Conservation (phyloP, 1,140 invertebrate genomes). For the Periplaneta americana region DNA sequence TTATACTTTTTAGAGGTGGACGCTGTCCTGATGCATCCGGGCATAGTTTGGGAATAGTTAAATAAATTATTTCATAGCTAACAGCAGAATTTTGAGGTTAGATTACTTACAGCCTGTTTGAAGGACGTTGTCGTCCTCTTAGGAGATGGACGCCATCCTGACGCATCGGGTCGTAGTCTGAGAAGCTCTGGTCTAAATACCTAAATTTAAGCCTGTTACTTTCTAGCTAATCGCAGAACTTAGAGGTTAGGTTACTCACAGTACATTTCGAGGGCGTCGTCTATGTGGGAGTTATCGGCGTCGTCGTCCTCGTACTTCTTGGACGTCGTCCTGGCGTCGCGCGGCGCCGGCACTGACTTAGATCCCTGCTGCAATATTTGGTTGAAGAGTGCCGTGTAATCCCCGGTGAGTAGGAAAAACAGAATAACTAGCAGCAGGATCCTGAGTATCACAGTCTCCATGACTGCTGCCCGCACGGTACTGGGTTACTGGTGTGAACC, state of each 20-base stretch:
- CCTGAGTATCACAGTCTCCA: not conserved
- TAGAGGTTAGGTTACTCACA: not conserved
- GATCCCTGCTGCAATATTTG: not conserved
- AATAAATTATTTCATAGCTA: too few relatives aligned
- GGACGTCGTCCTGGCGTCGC: not conserved
- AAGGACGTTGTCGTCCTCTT: too few relatives aligned
- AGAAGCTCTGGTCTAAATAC: too few relatives aligned
- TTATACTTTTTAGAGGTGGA: too few relatives aligned
- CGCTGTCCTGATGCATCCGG: too few relatives aligned
- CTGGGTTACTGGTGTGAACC: not conserved
- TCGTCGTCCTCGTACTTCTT: not conserved
- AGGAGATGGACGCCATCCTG: too few relatives aligned
- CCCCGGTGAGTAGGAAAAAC: not conserved
- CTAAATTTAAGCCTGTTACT: too few relatives aligned
- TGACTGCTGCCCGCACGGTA: not conserved
- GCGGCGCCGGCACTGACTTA: not conserved
- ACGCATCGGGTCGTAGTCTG: too few relatives aligned
- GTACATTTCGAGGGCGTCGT: not conserved
- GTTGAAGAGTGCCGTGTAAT: not conserved
- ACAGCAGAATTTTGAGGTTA: too few relatives aligned
- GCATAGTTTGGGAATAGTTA: too few relatives aligned
- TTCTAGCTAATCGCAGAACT: too few relatives aligned
- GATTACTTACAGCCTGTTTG: too few relatives aligned
- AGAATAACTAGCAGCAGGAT: not conserved
- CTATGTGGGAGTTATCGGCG: not conserved